A percentile compares a stretch with the other conserved stretches of the same genome.
Conservation (phyloP, 1,140 invertebrate species). For the Pseudoatta argentina region DNA sequence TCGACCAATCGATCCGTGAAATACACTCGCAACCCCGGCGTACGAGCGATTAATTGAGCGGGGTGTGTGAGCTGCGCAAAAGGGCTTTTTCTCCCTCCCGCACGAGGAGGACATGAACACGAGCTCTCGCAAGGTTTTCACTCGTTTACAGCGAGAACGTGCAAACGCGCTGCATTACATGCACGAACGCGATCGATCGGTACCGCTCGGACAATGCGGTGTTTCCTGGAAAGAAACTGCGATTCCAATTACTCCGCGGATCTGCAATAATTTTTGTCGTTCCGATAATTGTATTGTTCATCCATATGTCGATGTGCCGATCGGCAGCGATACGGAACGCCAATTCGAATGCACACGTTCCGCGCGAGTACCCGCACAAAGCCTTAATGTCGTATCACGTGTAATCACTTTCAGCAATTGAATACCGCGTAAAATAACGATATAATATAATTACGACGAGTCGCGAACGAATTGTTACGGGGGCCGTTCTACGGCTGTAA, state of each 20-base stretch:
- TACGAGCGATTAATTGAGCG: slow-evolving; percentile 32
- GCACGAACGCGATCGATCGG: slow-evolving; percentile 11
- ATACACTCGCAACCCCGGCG: slow-evolving; percentile 33
- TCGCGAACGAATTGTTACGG: background rate
- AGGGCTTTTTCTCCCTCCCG: background rate
- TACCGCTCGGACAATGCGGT: background rate
- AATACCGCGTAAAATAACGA: slow-evolving; percentile 28
- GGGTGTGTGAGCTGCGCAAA: slow-evolving; percentile 15
- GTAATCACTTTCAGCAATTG: slow-evolving; percentile 32
- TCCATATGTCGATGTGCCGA: background rate
- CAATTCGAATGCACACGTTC: background rate
- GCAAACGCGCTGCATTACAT: slow-evolving; percentile 45
- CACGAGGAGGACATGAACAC: background rate
- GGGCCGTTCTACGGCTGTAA: slow-evolving; percentile 13
- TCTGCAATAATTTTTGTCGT: slow-evolving; percentile 17
- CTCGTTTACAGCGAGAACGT: slow-evolving; percentile 17
- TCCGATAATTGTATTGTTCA: slow-evolving; percentile 21
- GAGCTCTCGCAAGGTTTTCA: slow-evolving; percentile 33
- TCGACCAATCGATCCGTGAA: slow-evolving; percentile 56
- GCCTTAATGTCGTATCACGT: slow-evolving; percentile 27
- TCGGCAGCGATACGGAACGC: background rate
- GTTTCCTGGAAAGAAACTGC: slow-evolving; percentile 19
- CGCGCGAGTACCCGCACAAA: background rate
- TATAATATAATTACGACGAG: slow-evolving; percentile 40
- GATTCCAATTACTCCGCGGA: background rate